Conservation (phyloP, 2,797 vertebrate species). For the Cuniculus paca region DNA sequence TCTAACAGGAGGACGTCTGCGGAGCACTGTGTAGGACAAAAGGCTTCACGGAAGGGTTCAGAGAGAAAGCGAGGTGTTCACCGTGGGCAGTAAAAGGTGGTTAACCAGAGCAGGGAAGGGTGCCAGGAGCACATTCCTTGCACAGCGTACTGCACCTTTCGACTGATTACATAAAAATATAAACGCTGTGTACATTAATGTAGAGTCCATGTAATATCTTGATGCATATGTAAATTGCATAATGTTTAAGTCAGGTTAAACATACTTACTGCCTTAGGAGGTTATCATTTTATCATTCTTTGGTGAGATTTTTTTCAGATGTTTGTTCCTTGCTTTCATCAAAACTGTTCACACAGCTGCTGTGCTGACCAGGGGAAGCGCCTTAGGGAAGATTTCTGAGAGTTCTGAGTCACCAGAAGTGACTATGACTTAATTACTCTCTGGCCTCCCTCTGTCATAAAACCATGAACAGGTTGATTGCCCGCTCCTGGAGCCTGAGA, state of each 20-base stretch:
- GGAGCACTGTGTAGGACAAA: background rate
- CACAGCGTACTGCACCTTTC: background rate
- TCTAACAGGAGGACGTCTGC: background rate
- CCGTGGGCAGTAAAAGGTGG: background rate
- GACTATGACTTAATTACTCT: background rate
- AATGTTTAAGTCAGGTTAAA: background rate
- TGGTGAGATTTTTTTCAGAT: background rate
- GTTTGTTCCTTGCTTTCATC: background rate
- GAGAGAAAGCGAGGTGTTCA: background rate
- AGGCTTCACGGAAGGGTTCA: background rate
- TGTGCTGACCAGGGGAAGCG: background rate
- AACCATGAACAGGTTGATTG: background rate
- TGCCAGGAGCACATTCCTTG: background rate
- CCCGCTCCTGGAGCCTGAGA: background rate
- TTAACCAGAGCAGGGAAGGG: background rate
- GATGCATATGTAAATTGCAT: background rate
- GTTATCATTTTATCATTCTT: background rate
- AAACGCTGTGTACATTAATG: background rate
- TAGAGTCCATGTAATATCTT: background rate
- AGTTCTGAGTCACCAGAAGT: background rate
- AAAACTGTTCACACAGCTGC: background rate
- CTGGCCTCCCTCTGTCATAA: background rate
- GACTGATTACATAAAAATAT: background rate
- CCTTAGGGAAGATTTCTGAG: constrained; percentile 34
- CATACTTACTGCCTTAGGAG: background rate